A percentile compares a stretch with the other conserved stretches of the same genome.
Conservation (phyloP, 2,113 vertebrate genomes). For the Cyanistes caeruleus region DNA sequence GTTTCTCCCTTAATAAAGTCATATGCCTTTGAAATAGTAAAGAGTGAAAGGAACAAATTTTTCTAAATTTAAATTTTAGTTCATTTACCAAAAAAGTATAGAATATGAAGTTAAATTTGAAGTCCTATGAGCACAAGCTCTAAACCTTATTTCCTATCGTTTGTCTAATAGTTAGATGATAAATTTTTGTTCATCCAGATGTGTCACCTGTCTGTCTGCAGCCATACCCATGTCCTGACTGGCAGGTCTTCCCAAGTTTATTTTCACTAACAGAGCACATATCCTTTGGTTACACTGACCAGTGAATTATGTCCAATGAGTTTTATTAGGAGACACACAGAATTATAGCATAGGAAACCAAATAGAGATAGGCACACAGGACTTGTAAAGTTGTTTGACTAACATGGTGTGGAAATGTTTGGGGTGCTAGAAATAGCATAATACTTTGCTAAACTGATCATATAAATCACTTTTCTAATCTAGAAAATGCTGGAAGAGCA, state of each 20-base stretch:
- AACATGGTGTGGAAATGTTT: neutral
- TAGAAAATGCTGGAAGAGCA: constrained; percentile 57
- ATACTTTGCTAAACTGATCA: neutral
- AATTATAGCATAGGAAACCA: neutral
- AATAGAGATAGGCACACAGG: neutral
- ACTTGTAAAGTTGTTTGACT: neutral
- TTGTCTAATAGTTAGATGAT: neutral
- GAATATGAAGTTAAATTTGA: neutral
- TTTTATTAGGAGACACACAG: neutral
- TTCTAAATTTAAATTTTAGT: neutral
- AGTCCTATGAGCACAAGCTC: neutral
- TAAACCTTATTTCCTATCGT: neutral
- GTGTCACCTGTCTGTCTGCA: neutral
- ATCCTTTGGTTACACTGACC: neutral
- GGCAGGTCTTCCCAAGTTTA: neutral
- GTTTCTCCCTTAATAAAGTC: neutral
- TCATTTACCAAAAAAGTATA: neutral
- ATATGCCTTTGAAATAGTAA: neutral
- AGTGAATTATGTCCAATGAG: neutral
- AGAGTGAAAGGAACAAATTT: neutral
- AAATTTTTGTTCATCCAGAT: neutral
- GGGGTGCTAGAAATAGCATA: neutral
- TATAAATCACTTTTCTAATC: constrained; percentile 1
- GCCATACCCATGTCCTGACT: neutral
- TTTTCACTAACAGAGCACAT: neutral